A percentile compares a stretch with the other conserved stretches of the same genome.
Evolutionary conservation across 2,113 vertebrate genomes (phyloP).

Genomic region (Strigops habroptila): DNA sequence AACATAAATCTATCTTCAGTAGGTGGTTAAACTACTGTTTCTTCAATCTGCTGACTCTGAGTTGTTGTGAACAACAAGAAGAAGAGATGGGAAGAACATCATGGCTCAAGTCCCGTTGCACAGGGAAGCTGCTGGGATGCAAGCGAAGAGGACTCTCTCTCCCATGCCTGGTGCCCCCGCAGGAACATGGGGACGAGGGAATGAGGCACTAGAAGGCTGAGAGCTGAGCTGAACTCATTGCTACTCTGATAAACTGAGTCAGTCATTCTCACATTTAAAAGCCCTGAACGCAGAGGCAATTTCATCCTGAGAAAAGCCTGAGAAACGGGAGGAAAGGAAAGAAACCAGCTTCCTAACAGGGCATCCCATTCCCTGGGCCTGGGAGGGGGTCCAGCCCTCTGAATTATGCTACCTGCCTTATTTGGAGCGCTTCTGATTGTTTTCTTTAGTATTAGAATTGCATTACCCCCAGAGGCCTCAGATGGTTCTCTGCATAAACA

Average conservation of each 20-base stretch:
- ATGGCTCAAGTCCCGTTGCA: not conserved
- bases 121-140: not conserved
- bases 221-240: not conserved
- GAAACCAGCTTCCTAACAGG: not conserved
- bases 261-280: not conserved
- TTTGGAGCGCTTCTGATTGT: not conserved
- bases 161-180: fast-evolving
- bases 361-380: not conserved
- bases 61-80: not conserved
- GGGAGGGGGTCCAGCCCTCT: not conserved
- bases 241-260: not conserved
- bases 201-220: not conserved
- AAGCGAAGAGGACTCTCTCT: not conserved
- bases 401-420: not conserved
- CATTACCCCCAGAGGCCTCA: not conserved
- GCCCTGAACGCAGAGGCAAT: not conserved
- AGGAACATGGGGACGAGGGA: not conserved
- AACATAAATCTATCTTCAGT: not conserved
- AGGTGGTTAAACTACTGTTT: not conserved
- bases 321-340: not conserved
- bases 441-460: not conserved
- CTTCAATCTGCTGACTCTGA: not conserved
- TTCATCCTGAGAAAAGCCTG: not conserved
- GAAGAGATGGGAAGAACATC: not conserved
- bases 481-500: not conserved